Percentiles rank a stretch among this genome's conserved stretches.
These are phyloP conservation scores for Cinara cedri DNA, from an alignment of 2,888 invertebrate genomes.

Conservation along the genomic window DNA sequence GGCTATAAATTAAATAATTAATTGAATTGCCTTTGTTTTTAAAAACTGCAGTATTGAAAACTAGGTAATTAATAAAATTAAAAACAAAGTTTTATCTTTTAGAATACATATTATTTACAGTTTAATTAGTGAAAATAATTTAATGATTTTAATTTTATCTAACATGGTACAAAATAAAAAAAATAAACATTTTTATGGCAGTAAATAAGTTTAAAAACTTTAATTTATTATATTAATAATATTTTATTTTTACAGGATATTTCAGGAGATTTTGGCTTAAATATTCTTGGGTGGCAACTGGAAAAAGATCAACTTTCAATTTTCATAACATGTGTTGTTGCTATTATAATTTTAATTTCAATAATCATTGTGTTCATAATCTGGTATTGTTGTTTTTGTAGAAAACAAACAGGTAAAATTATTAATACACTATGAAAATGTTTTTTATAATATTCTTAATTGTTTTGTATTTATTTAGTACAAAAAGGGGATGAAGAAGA, in stretches of 20 bases:
- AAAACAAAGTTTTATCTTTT: no score
- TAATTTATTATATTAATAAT: neutral
- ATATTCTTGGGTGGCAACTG: constrained; percentile 39
- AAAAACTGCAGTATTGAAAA: no score
- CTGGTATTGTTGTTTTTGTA: constrained; percentile 55
- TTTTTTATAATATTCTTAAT: neutral
- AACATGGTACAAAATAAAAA: no score
- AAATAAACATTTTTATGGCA: neutral
- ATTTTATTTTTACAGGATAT: constrained; percentile 34
- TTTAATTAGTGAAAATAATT: no score
- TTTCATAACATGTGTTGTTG: constrained; percentile 27
- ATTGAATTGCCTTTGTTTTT: no score
- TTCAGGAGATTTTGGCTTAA: constrained; percentile 2
- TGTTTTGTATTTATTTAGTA: constrained; percentile 4
- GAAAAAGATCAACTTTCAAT: constrained; percentile 46
- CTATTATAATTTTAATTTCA: constrained; percentile 44
- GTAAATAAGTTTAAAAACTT: neutral
- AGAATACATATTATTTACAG: no score
- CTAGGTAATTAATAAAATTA: no score
- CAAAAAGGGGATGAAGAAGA: constrained; percentile 32
- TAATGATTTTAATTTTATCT: no score
- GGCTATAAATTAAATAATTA: no score
- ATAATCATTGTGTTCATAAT: constrained; percentile 42
- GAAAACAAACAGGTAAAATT: constrained; percentile 33
- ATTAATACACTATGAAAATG: neutral